Percentiles rank a stretch among this genome's conserved stretches.
These are phyloP conservation scores for Zapornia atra DNA, from an alignment of 2,113 vertebrate species.

Conservation along the genomic window DNA sequence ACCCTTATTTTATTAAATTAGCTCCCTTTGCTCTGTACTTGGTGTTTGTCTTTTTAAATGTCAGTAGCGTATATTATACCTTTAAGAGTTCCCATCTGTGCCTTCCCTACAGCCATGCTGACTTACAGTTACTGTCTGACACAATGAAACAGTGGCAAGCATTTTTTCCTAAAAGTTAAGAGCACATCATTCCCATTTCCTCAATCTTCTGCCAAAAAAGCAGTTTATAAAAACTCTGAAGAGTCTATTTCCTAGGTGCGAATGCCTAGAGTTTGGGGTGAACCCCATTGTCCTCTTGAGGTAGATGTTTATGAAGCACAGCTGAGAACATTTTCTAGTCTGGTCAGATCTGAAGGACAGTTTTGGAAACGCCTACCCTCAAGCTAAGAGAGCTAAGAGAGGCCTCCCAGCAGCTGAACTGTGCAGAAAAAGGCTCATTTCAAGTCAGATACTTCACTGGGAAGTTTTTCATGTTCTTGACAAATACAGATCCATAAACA, in stretches of 20 bases:
- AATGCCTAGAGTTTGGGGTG: neutral
- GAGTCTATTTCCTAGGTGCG: neutral
- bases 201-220: neutral
- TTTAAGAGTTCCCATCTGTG: conserved; percentile 45
- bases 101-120: conserved; percentile 29
- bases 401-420: neutral
- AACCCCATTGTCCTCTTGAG: neutral
- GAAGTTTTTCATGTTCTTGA: neutral
- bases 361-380: neutral
- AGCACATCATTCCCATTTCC: fast-evolving
- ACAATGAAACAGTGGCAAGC: conserved; percentile 7
- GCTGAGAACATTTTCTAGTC: neutral
- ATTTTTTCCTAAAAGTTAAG: neutral
- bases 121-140: conserved; percentile 6
- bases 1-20: conserved; percentile 52
- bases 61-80: conserved; percentile 7
- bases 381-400: neutral
- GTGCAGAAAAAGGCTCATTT: neutral
- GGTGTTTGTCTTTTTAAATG: conserved; percentile 39
- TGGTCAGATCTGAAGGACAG: neutral
- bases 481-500: neutral
- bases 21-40: conserved; percentile 27
- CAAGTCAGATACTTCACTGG: neutral
- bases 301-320: neutral
- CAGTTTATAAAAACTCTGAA: neutral